phyloP scores from a whole-genome alignment of 1,140 invertebrate species.

The Penaeus vannamei region DNA sequence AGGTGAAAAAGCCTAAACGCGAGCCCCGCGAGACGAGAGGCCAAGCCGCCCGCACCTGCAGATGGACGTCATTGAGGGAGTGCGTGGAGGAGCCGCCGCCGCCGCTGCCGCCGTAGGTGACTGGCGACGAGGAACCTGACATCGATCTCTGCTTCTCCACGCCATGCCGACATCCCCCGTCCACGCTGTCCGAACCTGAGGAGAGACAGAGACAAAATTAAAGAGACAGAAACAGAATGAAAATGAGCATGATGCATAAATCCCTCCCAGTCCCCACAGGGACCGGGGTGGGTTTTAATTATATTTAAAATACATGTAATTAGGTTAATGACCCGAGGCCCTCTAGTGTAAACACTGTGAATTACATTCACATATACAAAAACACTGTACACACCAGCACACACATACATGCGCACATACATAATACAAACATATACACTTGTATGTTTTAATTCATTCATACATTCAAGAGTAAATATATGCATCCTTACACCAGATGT shows the following conservation, averaged over 20 bases:
- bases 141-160: constrained; percentile 64
- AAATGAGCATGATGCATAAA: too few species aligned
- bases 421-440: constrained; percentile 42
- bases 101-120: constrained; percentile 74
- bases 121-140: constrained; percentile 63
- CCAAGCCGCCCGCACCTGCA: constrained; percentile 76
- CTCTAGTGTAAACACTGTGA: too few species aligned
- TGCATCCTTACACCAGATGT: too few species aligned
- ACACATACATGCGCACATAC: background rate
- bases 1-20: background rate
- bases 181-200: constrained; percentile 49
- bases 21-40: background rate
- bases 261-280: too few species aligned
- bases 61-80: constrained; percentile 87
- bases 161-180: constrained; percentile 36
- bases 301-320: too few species aligned
- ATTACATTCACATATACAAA: too few species aligned
- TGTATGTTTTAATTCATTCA: background rate
- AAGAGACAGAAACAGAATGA: background rate
- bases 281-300: too few species aligned
- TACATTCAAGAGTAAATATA: background rate
- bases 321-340: too few species aligned
- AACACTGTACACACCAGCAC: background rate
- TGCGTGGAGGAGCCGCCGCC: constrained; percentile 83
- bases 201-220: background rate